Percentiles rank a stretch among this genome's conserved stretches.
Conservation (phyloP, 1,140 invertebrate species). For the Eufriesea mexicana region DNA sequence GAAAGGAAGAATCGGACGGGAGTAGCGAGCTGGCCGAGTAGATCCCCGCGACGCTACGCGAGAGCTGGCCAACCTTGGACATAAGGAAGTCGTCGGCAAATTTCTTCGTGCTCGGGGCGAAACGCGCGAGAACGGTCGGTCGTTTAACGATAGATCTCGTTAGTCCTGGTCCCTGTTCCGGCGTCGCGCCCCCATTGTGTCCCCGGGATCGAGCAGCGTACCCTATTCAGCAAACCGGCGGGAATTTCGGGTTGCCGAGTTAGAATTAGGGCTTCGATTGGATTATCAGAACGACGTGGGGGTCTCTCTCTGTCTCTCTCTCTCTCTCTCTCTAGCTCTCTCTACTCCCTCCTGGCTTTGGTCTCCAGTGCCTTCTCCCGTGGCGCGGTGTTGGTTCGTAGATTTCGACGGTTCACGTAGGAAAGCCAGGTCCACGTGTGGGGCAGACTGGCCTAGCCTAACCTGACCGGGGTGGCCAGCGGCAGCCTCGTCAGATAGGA, state of each 20-base stretch:
- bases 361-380: conserved; percentile 65
- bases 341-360: conserved; percentile 52
- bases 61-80: background rate
- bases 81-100: conserved; percentile 41
- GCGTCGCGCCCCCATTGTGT: conserved; percentile 77
- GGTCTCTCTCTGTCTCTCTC: conserved; percentile 46
- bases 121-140: conserved; percentile 55
- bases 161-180: conserved; percentile 71
- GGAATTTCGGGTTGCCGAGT: conserved; percentile 81
- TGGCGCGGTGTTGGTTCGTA: conserved; percentile 68
- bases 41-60: background rate
- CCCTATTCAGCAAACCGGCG: conserved; percentile 81
- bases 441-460: conserved; percentile 21
- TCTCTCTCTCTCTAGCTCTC: conserved; percentile 34
- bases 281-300: conserved; percentile 78
- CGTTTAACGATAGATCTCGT: conserved; percentile 74
- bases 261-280: conserved; percentile 82
- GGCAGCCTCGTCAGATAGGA: conserved; percentile 63
- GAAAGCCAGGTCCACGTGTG: conserved; percentile 60
- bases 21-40: too few species aligned
- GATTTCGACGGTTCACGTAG: conserved; percentile 59
- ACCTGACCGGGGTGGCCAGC: conserved; percentile 32
- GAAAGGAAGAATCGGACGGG: too few species aligned
- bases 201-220: conserved; percentile 69
- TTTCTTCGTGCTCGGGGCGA: conserved; percentile 31